Evolutionary conservation across 2,888 invertebrate genomes (phyloP).

Genomic region (Cataglyphis albicans): DNA sequence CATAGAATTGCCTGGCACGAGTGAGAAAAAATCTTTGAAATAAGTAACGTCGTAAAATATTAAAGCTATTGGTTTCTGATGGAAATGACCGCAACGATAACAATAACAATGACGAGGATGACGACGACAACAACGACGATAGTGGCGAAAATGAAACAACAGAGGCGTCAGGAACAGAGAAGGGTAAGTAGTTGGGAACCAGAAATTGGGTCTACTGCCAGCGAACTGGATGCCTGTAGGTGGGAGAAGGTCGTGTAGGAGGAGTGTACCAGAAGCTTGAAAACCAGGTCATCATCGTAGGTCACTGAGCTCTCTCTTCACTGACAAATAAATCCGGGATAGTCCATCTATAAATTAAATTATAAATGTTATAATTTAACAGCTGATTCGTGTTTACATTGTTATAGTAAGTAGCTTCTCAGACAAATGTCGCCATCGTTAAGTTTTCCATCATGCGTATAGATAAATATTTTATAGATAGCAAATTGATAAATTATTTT

Average conservation of each 20-base stretch:
- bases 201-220: conserved; percentile 75
- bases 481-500: neutral
- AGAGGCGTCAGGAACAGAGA: conserved; percentile 58
- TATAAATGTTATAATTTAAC: conserved; percentile 63
- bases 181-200: conserved; percentile 69
- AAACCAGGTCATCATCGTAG: conserved; percentile 81
- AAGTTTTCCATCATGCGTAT: neutral
- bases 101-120: neutral
- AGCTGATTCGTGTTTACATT: conserved; percentile 15
- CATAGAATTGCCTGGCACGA: neutral
- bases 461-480: conserved; percentile 21
- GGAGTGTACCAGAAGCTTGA: conserved; percentile 59
- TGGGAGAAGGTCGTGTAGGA: conserved; percentile 67
- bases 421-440: neutral
- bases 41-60: conserved; percentile 13
- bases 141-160: neutral
- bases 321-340: conserved; percentile 67
- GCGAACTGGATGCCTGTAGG: conserved; percentile 64
- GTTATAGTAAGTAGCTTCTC: conserved; percentile 26
- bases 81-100: conserved; percentile 24
- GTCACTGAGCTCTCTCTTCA: conserved; percentile 80
- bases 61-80: conserved; percentile 27
- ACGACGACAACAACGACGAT: neutral
- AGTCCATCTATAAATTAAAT: conserved; percentile 71
- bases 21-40: conserved; percentile 18